Evolutionary conservation across 2,113 vertebrate genomes (phyloP), one percentile per base, ranked within the genome.

Genomic region (Anolis sagrei): DNA sequence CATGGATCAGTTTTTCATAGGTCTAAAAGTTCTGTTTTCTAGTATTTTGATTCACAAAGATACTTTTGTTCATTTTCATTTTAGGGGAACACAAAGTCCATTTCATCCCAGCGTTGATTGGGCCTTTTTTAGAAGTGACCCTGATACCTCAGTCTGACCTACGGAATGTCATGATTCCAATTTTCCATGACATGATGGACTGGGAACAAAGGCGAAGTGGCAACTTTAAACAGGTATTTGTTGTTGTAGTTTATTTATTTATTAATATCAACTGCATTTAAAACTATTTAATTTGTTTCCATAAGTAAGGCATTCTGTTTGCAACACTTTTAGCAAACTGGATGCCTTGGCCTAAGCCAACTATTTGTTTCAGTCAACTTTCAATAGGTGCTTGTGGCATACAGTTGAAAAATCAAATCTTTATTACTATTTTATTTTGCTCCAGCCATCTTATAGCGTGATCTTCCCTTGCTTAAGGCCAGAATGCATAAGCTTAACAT

Each of bases 101-200:
- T 93, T 99, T 99, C 93, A 99, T 99, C 93, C 99, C 99, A n/a
- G 97, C 98, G 4, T 94, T 99, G 96, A 99, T 99, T 39, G 98
- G 99, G 58, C 98, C 98, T 0, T 99, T 99, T 94, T 96, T 99
- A 88, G 99, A 99, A 96, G 98, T 99, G 93, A 99, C 99, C 27
- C 93, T 99, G 94, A 99, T 99, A 73, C 99, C 99, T 76, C 99
- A 99, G 92, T 97, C 98, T 5, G 99, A 99, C 92, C 96, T 99
- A 83, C 97, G 99, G 82, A 99, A 99, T 86, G 99, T 99, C 90
- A 99, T 99, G 98, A 99, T 99, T 94, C 99, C 99, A 58, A 99
- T 99, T 94, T 99, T 99, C 92, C 99, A 99, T 25, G 99, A 99
- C 93, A 99, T 99, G 98, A 99, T 99, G 98, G 98, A 99, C 90